Conservation (phyloP, 2,113 vertebrate species). For the Apteryx mantelli region DNA sequence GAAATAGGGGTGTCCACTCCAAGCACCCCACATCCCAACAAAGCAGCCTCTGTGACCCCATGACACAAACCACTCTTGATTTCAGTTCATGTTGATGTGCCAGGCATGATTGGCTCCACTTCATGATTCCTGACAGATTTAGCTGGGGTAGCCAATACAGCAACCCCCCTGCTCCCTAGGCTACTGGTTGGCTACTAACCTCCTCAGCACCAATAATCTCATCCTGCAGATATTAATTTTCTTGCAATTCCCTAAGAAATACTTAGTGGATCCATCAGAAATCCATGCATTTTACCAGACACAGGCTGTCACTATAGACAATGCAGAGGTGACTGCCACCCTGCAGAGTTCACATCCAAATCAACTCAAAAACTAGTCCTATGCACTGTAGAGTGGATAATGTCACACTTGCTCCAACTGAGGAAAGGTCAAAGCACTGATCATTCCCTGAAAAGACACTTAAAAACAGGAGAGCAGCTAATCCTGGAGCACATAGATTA, state of each 20-base stretch:
- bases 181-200: background rate
- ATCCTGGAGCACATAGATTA: background rate
- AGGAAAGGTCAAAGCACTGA: background rate
- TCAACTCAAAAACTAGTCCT: background rate
- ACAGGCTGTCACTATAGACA: background rate
- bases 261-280: background rate
- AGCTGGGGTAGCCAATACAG: background rate
- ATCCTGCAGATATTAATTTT: background rate
- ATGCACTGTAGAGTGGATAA: background rate
- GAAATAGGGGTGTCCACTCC: background rate
- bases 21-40: background rate
- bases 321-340: rapidly evolving
- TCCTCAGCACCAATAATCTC: background rate
- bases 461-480: background rate
- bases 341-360: background rate
- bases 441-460: background rate
- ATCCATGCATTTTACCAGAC: rapidly evolving
- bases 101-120: background rate
- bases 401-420: rapidly evolving
- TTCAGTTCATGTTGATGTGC: background rate
- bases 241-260: background rate
- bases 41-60: background rate
- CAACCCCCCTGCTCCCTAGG: background rate
- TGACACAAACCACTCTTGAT: background rate
- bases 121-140: background rate